Evolutionary conservation across 2,113 vertebrate species (phyloP), one percentile per base, ranked within the genome.

Genomic region (Neotoma lepida): DNA sequence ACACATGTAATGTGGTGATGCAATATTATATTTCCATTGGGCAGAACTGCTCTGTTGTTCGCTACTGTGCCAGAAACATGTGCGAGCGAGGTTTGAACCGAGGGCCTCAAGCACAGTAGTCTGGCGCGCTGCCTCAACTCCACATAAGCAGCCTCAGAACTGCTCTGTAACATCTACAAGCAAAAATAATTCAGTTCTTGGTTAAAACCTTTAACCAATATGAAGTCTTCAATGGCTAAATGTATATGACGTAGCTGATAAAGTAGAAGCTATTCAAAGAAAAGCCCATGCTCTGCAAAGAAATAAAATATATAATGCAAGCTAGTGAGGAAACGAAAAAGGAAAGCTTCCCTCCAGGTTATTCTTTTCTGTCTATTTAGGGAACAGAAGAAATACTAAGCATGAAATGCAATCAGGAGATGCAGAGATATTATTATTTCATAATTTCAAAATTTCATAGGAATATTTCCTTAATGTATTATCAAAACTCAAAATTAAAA

Each of bases 401-500:
- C 39, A 56, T 39, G 30, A 93, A 92, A 56, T 10, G 20, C 41
- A 39, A 78, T 8, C 0, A 86, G 17, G 70, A 41, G 22, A 66
- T 85, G 5, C 22, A 63, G 24, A 90, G 44, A 66, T 44, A 46
- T 63, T 18, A 91, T 95, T 88, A 44, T 86, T 88, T 96, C 22
- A 82, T 81, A 86, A 84, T 93, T 91, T 87, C 56, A 74, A 94
- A 91, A 85, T 18, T 87, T 87, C 33, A 24, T 39, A 22, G 4
- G 20, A 93, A 22, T 88, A 58, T 87, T 94, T 92, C 20, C 49
- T 91, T 91, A 89, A 78, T 81, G 6, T 28, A 78, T 87, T 90
- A 66, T 90, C 76, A 91, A 28, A 91, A 91, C 41, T 93, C 84
- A 85, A 95, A 89, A 44, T 22, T 91, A 18, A 9, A 91, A 95